Evolutionary conservation across 2,888 invertebrate genomes (phyloP), one percentile per base, ranked within the genome.

Genomic region (Dasypogon diadema): DNA sequence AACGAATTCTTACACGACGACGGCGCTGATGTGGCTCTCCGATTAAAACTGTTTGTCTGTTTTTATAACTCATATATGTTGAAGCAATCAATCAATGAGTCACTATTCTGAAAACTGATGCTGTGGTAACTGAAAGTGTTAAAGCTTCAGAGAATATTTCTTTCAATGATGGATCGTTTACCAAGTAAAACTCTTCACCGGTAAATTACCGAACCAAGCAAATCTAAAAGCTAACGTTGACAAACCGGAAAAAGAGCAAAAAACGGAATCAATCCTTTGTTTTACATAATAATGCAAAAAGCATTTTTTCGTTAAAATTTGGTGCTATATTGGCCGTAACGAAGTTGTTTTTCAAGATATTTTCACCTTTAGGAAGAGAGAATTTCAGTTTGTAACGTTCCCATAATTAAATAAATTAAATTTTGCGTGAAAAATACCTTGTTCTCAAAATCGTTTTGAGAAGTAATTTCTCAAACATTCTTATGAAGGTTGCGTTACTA

Each of bases 321-420:
- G 14, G 46, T n/a, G 48, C 46, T 48, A 65, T 70, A 70, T 70
- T 70, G 70, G 51, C 70, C 70, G 70, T 51, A 70, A 70, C 70
- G 70, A 70, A 70, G 54, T 51, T 70, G 70, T 70, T 70, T 68
- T 70, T 70, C 70, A 54, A 70, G 70, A 54, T 70, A 46, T 70
- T 70, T 70, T 70, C 70, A 70, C 70, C 34, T 70, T n/a, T 22
- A n/a, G 56, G 30, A 24, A 21, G 18, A 18, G 18, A 42, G 18
- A 3, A 12, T 26, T 30, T 30, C 30, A 14, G 54, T 30, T 24
- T 16, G 26, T 6, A 24, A n/a, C 21, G 54, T 21, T 54, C 22
- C n/a, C n/a, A n/a, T n/a, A n/a, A n/a, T n/a, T n/a, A 12, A 54
- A 14, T 70, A 54, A 70, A 70, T 70, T 51, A 70, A 70, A 70